A percentile compares a stretch with the other conserved stretches of the same genome.
Evolutionary conservation across 2,888 invertebrate species (phyloP).

Genomic region (Tiphia femorata): DNA sequence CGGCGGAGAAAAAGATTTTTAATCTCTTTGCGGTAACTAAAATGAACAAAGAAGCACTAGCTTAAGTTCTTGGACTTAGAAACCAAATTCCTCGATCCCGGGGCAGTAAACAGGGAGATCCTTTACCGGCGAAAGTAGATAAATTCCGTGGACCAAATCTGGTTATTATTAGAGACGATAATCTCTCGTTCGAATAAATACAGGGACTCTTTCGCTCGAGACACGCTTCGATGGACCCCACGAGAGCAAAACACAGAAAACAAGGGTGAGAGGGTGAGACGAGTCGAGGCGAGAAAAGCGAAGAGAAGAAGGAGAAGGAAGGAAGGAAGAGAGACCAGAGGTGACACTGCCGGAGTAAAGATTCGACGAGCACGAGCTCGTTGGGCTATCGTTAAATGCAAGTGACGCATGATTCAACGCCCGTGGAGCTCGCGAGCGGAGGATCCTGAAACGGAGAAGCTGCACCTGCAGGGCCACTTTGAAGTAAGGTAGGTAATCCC

Average conservation of each 20-base stretch:
- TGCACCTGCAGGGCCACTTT: conserved; percentile 68
- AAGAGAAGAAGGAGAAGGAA: neutral
- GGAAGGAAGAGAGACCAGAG: neutral
- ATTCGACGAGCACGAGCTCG: too few relatives aligned
- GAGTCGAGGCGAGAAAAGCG: neutral
- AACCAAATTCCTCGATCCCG: too few relatives aligned
- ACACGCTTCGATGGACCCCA: neutral
- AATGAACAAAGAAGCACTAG: too few relatives aligned
- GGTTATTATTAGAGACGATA: too few relatives aligned
- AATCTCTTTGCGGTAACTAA: too few relatives aligned
- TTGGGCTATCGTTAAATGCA: conserved; percentile 47
- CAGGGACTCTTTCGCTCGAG: too few relatives aligned
- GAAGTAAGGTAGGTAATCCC: conserved; percentile 68
- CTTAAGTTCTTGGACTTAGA: too few relatives aligned
- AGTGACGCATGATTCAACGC: conserved; percentile 61
- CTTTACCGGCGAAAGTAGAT: too few relatives aligned
- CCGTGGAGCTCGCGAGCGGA: conserved; percentile 50
- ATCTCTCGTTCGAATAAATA: too few relatives aligned
- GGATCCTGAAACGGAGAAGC: conserved; percentile 55
- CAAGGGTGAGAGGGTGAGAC: neutral
- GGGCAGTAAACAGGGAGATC: too few relatives aligned
- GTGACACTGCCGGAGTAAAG: neutral
- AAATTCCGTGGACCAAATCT: too few relatives aligned
- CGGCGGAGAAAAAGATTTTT: too few relatives aligned
- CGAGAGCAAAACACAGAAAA: neutral